These are phyloP conservation scores for Hybognathus amarus DNA, from an alignment of 2,797 vertebrate genomes.

Conservation along the genomic window DNA sequence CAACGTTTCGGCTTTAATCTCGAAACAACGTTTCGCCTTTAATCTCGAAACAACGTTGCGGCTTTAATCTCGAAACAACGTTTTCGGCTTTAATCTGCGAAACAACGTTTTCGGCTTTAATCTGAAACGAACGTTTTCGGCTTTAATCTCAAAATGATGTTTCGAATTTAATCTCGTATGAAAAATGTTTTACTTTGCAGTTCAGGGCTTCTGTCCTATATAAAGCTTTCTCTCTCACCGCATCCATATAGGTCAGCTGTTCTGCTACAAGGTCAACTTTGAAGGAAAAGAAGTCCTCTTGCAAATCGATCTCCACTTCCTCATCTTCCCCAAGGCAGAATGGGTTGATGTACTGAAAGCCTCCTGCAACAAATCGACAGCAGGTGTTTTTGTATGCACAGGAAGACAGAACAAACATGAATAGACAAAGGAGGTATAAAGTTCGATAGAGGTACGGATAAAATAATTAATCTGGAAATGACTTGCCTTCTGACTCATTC, in stretches of 20 bases:
- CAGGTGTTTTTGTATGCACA: conserved; percentile 25
- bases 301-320: conserved; percentile 78
- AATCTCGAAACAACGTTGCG: no score
- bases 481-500: conserved; percentile 78
- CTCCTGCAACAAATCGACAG: conserved; percentile 69
- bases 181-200: no score
- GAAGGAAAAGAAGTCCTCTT: conserved; percentile 88
- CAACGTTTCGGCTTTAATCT: no score
- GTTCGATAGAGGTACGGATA: not conserved
- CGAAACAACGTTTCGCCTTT: no score
- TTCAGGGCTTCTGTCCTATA: not conserved
- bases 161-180: no score
- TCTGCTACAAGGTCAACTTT: conserved; percentile 88
- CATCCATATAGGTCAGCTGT: conserved; percentile 96
- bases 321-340: conserved; percentile 84
- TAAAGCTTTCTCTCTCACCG: conserved; percentile 74
- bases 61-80: no score
- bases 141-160: no score
- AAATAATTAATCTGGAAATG: not conserved
- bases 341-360: conserved; percentile 75
- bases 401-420: conserved; percentile 36
- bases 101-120: no score
- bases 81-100: no score
- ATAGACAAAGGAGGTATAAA: not conserved
- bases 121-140: no score